Percentiles rank a stretch among this genome's conserved stretches.
phyloP scores from a whole-genome alignment of 2,797 vertebrate species.

The Psittacula derbiana region DNA sequence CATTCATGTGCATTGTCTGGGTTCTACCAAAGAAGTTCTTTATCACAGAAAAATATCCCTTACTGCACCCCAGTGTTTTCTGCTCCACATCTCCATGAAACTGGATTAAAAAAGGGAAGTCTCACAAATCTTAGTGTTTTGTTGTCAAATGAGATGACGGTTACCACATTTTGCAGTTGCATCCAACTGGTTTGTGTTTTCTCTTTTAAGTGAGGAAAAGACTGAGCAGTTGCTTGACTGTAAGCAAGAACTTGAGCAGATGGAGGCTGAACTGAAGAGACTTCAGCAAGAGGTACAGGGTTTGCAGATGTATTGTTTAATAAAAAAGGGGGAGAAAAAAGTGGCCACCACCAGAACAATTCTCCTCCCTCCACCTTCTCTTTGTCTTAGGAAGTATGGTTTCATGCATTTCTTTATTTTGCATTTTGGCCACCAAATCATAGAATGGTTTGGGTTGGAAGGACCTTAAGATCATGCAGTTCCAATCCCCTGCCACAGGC shows the following conservation, averaged over 20 bases:
- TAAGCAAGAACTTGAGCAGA: constrained; percentile 93
- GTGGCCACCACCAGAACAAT: not conserved
- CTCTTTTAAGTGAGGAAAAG: constrained; percentile 89
- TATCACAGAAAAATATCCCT: not conserved
- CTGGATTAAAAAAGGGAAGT: not conserved
- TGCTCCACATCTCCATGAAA: not conserved
- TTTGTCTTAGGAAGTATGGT: not conserved
- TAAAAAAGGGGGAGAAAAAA: not conserved
- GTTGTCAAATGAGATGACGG: not conserved
- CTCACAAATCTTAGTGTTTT: not conserved
- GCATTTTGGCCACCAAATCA: not conserved
- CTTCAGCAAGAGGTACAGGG: constrained; percentile 91
- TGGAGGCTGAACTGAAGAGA: constrained; percentile 90
- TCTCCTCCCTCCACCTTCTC: accelerated
- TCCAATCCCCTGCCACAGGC: not conserved
- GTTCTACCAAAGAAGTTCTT: not conserved
- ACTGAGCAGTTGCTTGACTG: constrained; percentile 95
- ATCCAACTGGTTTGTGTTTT: constrained; percentile 31
- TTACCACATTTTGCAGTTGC: not conserved
- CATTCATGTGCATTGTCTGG: not conserved
- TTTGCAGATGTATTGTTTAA: not conserved
- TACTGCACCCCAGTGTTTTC: not conserved
- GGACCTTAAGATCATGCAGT: not conserved
- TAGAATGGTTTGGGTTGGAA: not conserved
- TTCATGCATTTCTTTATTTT: not conserved